Evolutionary conservation across 2,888 invertebrate species (phyloP), one percentile per base, ranked within the genome.

Genomic region (Auanema freiburgensis): DNA sequence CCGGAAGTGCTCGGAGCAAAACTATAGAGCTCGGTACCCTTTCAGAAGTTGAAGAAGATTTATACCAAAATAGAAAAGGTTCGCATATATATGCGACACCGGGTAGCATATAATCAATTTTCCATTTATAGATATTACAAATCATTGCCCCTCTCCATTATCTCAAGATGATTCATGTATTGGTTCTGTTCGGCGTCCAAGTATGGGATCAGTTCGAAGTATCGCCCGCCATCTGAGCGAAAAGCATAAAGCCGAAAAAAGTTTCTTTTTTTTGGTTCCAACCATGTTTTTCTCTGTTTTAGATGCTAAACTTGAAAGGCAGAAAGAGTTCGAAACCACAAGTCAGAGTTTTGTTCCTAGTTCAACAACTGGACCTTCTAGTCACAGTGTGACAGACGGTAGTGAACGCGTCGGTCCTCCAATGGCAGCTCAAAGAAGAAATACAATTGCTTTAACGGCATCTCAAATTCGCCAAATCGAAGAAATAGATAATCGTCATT

Each of bases 61-160:
- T 60, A 6, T 60, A 60, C 41, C 60, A 60, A 16, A 60, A 60
- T 23, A 53, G 60, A 54, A 60, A 60, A 55, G 59, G 59, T 59
- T 24, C n/a, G n/a, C n/a, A n/a, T n/a, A n/a, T n/a, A n/a, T n/a
- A n/a, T n/a, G n/a, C n/a, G n/a, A n/a, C n/a, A n/a, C n/a, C n/a
- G n/a, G n/a, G n/a, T n/a, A n/a, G n/a, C n/a, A n/a, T n/a, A n/a
- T 11, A 50, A 50, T 23, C 21, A 23, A 6, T 57, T 44, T 18
- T 53, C 46, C n/a, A n/a, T n/a, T n/a, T n/a, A 44, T 18, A 33
- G 40, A n/a, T 21, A 12, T 54, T 54, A 33, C 21, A 23, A 33
- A 33, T 33, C 33, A 14, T 57, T 44, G 16, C 24, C 46, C 33
- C 3, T 33, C 33, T 33, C 23, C n/a, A 33, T 41, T 14, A 14